Conservation (phyloP, 2,113 vertebrate genomes). For the Dicerorhinus sumatrensis region DNA sequence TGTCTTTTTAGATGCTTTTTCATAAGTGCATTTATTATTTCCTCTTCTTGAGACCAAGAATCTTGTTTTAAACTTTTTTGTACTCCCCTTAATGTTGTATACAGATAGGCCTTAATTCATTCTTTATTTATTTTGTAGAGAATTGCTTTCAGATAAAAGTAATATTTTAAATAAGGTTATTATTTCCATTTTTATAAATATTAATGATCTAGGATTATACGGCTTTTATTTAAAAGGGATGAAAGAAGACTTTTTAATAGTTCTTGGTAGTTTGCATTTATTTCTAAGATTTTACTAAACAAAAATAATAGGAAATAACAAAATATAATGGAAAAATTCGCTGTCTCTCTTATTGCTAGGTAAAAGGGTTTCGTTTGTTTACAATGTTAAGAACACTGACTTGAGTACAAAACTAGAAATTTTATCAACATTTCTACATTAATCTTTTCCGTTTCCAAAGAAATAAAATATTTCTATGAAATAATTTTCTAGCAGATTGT, state of each 20-base stretch:
- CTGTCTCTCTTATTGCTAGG: slow-evolving; percentile 79
- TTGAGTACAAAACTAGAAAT: slow-evolving; percentile 32
- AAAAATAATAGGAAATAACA: slow-evolving; percentile 84
- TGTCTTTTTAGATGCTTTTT: slow-evolving; percentile 25
- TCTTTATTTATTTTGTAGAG: slow-evolving; percentile 50
- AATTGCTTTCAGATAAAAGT: slow-evolving; percentile 35
- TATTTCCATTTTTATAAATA: slow-evolving; percentile 9
- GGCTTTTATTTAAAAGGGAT: slow-evolving; percentile 65
- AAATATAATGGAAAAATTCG: slow-evolving; percentile 83
- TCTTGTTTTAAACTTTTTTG: slow-evolving; percentile 44
- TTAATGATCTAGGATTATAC: not conserved
- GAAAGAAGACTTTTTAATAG: slow-evolving; percentile 74
- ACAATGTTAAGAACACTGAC: slow-evolving; percentile 38
- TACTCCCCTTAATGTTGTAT: not conserved
- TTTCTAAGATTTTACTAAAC: slow-evolving; percentile 88
- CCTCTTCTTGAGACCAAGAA: not conserved
- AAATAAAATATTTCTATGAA: slow-evolving; percentile 33
- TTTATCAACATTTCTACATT: slow-evolving; percentile 48
- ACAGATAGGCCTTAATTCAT: not conserved
- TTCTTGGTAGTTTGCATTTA: slow-evolving; percentile 73
- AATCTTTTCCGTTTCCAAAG: slow-evolving; percentile 30
- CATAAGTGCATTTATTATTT: slow-evolving; percentile 32
- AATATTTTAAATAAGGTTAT: slow-evolving; percentile 25
- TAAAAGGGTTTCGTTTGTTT: slow-evolving; percentile 80
- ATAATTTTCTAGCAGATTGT: slow-evolving; percentile 38